A percentile compares a stretch with the other conserved stretches of the same genome.
phyloP scores from a whole-genome alignment of 2,888 invertebrate species.

The Opisthograptis luteolata region DNA sequence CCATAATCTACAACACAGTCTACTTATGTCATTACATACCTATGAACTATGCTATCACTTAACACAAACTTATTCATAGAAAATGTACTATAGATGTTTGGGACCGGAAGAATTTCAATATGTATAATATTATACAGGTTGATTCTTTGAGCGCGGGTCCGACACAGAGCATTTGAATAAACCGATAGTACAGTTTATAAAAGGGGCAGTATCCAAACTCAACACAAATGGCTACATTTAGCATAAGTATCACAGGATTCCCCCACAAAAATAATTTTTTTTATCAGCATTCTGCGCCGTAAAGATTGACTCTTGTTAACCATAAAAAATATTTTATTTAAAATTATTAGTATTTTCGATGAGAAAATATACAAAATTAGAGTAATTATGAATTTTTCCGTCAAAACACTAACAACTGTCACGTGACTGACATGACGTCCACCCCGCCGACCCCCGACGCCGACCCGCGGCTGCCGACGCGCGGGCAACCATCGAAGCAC shows the following conservation, averaged over 20 bases:
- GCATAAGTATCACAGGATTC: not conserved
- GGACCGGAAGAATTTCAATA: conserved; percentile 80
- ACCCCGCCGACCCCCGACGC: too few relatives aligned
- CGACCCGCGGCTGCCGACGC: too few relatives aligned
- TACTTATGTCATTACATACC: conserved; percentile 36
- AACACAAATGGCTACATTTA: not conserved
- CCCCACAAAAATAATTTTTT: not conserved
- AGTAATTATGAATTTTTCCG: too few relatives aligned
- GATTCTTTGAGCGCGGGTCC: conserved; percentile 81
- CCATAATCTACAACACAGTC: too few relatives aligned
- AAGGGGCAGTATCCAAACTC: not conserved
- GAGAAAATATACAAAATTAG: too few relatives aligned
- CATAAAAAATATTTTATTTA: too few relatives aligned
- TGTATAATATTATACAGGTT: conserved; percentile 82
- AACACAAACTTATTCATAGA: conserved; percentile 74
- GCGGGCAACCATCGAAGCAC: too few relatives aligned
- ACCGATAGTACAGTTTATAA: conserved; percentile 65
- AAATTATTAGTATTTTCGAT: too few relatives aligned
- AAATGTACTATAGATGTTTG: conserved; percentile 71
- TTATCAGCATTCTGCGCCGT: too few relatives aligned
- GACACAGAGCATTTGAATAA: conserved; percentile 81
- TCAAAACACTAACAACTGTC: too few relatives aligned
- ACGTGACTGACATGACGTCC: too few relatives aligned
- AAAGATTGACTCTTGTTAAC: too few relatives aligned
- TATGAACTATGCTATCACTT: conserved; percentile 39